Evolutionary conservation across 2,888 invertebrate species (phyloP), one percentile per base, ranked within the genome.

Genomic region (Capitulum mitella): DNA sequence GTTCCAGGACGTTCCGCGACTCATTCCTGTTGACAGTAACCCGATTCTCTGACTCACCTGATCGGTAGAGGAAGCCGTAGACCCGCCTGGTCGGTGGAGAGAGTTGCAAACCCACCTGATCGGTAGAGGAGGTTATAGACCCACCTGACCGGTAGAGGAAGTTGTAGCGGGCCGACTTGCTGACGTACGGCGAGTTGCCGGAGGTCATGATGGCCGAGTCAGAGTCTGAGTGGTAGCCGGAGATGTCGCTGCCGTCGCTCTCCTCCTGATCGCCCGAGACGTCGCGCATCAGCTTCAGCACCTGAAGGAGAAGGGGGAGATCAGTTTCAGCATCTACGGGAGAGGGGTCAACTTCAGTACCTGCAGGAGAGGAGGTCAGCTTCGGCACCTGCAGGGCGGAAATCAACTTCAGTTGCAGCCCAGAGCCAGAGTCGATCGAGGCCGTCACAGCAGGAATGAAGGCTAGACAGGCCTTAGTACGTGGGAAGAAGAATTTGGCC

Each of bases 201-300:
- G 86, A 87, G 64, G 82, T 83, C 86, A 87, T 87, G 80, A 87
- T 86, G 79, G 87, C 86, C 32, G 87, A 87, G 83, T 93, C 93
- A 32, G 92, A 90, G 85, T 93, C 94, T 0, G 93, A 93, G 84
- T 94, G 93, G 85, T 94, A 94, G 29, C 93, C 93, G 82, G 87
- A 87, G 80, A 88, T 86, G 83, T 94, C 93, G 84, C 93, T 93
- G 83, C 89, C 89, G 83, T 89, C 86, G 43, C 84, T 84, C 82
- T 86, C 83, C 83, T 86, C 85, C 78, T 87, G 87, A 29, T 83
- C 83, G 10, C 82, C 83, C 12, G 82, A 85, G 37, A 86, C 86
- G 82, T 87, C 88, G 83, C 85, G 86, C 92, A 95, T 93, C 86
- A 94, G 88, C 46, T 92, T 90, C 82, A 95, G 87, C 26, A 94